A percentile compares a stretch with the other conserved stretches of the same genome.
Conservation (phyloP, 2,888 invertebrate genomes). For the Unio pictorum region DNA sequence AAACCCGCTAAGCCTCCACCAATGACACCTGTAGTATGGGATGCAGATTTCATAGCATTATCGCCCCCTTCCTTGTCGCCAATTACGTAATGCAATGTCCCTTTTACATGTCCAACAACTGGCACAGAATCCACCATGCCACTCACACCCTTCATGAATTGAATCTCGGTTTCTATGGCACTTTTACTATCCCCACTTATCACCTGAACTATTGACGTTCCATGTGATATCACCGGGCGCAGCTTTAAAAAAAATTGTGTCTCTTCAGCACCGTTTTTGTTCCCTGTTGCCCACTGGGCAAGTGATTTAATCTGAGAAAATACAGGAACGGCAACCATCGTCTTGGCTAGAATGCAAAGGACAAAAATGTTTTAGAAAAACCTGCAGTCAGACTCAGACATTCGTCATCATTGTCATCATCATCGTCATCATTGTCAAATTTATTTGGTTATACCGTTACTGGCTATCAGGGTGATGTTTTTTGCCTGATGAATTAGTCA, state of each 20-base stretch:
- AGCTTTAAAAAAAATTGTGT: neutral
- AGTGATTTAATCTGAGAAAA: neutral
- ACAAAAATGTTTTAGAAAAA: no score
- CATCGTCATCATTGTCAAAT: no score
- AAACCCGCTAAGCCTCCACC: neutral
- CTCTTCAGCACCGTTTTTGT: neutral
- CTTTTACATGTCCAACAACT: conserved; percentile 1
- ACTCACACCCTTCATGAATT: neutral
- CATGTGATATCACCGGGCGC: neutral
- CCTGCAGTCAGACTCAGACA: no score
- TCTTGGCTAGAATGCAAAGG: neutral
- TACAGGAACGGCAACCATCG: neutral
- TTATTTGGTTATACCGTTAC: no score
- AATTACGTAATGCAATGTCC: neutral
- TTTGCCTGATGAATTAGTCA: no score
- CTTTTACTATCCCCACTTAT: neutral
- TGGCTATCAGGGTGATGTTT: no score
- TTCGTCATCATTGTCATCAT: no score
- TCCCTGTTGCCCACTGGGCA: neutral
- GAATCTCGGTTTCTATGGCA: neutral
- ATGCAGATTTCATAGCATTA: neutral
- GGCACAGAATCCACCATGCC: neutral
- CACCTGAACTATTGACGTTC: neutral
- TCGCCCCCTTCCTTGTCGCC: neutral
- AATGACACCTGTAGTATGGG: neutral